phyloP scores from a whole-genome alignment of 1,140 invertebrate genomes.

The Caenorhabditis inopinata region DNA sequence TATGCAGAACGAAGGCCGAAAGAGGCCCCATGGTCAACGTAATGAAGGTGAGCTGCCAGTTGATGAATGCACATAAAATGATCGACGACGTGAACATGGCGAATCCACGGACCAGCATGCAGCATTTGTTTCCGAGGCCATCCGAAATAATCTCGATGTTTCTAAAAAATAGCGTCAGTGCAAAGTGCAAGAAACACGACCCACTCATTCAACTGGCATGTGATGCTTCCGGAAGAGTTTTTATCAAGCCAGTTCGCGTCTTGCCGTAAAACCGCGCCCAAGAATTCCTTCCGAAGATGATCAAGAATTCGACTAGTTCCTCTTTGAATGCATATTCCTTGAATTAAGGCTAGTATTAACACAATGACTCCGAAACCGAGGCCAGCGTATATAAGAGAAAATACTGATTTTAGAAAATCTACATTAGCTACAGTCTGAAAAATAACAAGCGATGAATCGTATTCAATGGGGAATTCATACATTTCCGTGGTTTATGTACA shows the following conservation, averaged over 20 bases:
- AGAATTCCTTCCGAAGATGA: slow-evolving; percentile 70
- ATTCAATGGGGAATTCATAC: background rate
- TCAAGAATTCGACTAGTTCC: slow-evolving; percentile 61
- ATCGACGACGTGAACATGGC: slow-evolving; percentile 52
- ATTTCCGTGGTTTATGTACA: slow-evolving; percentile 19
- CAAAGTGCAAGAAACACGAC: slow-evolving; percentile 66
- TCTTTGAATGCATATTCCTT: slow-evolving; percentile 58
- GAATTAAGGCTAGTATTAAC: slow-evolving; percentile 33
- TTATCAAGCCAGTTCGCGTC: slow-evolving; percentile 87
- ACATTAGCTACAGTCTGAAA: background rate
- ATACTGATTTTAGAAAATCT: background rate
- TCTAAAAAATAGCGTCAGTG: slow-evolving; percentile 68
- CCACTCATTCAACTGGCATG: slow-evolving; percentile 83
- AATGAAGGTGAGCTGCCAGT: slow-evolving; percentile 49
- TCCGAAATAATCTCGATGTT: slow-evolving; percentile 83
- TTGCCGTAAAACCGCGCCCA: slow-evolving; percentile 78
- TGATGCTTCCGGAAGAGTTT: slow-evolving; percentile 82
- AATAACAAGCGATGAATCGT: background rate
- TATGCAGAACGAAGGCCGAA: slow-evolving; percentile 30
- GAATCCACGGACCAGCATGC: slow-evolving; percentile 74
- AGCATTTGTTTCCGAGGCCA: slow-evolving; percentile 83
- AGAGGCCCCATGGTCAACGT: slow-evolving; percentile 33
- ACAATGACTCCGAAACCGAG: slow-evolving; percentile 57
- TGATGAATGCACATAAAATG: slow-evolving; percentile 47
- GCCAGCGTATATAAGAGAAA: slow-evolving; percentile 1